Conservation (phyloP, 2,888 invertebrate genomes). For the Brachynemurus nebulosus region DNA sequence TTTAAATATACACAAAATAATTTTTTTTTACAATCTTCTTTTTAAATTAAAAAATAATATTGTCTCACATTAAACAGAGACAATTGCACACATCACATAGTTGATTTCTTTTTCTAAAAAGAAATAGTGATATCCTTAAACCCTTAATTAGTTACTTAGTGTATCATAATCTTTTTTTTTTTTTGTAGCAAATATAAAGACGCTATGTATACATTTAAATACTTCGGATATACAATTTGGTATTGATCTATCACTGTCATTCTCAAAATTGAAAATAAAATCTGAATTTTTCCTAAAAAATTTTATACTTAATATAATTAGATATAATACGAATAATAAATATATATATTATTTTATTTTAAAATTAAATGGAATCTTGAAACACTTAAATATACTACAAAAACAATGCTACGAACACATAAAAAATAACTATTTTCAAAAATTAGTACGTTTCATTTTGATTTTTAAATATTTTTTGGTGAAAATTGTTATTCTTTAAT, state of each 20-base stretch:
- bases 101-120: no score
- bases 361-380: conserved; percentile 1
- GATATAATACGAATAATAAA: not conserved
- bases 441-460: not conserved
- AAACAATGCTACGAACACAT: no score
- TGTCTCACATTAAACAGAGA: no score
- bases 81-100: no score
- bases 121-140: no score
- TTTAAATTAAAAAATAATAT: no score
- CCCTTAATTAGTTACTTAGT: no score
- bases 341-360: not conserved
- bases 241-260: conserved; percentile 11
- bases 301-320: conserved; percentile 1
- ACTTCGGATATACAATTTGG: conserved; percentile 10
- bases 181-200: conserved; percentile 7
- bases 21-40: no score
- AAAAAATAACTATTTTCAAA: not conserved
- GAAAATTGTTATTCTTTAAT: no score
- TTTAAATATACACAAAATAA: no score
- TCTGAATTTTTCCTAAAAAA: not conserved
- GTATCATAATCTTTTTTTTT: no score
- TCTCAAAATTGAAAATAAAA: conserved; percentile 5
- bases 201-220: conserved; percentile 4
- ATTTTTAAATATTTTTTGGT: not conserved
- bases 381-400: no score